phyloP scores from a whole-genome alignment of 2,888 invertebrate species.

The Mantis religiosa region DNA sequence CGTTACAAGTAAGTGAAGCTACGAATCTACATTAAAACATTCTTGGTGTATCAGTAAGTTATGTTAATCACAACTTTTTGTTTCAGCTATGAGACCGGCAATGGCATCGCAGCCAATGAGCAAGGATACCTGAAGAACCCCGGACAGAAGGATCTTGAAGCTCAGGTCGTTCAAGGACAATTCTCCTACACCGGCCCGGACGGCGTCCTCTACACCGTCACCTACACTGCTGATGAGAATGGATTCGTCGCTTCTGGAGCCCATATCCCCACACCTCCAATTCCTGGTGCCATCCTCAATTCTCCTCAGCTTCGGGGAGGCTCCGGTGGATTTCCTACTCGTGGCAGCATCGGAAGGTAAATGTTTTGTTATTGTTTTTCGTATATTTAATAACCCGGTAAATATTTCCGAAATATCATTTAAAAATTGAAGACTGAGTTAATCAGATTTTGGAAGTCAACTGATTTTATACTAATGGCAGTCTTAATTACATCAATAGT shows the following conservation, averaged over 20 bases:
- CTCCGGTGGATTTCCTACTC: constrained; percentile 29
- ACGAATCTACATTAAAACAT: not conserved
- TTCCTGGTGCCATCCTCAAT: constrained; percentile 30
- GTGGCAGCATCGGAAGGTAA: constrained; percentile 33
- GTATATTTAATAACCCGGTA: no score
- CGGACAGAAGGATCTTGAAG: constrained; percentile 41
- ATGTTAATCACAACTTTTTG: not conserved
- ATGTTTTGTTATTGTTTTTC: no score
- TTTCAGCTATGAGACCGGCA: constrained; percentile 55
- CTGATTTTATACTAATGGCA: no score
- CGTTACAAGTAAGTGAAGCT: constrained; percentile 46
- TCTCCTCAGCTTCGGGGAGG: constrained; percentile 19
- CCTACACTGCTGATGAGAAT: constrained; percentile 71
- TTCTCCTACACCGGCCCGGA: constrained; percentile 75
- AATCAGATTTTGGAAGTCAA: no score
- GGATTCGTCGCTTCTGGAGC: constrained; percentile 78
- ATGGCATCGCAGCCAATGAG: constrained; percentile 56
- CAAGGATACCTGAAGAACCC: constrained; percentile 55
- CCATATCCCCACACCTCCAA: constrained; percentile 51
- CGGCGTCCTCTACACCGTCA: constrained; percentile 43
- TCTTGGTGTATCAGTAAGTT: not conserved
- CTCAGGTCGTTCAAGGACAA: constrained; percentile 52
- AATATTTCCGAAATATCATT: no score
- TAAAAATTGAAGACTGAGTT: not conserved
- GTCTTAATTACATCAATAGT: no score